Percentiles rank a stretch among this genome's conserved stretches.
These are phyloP conservation scores for Oikopleura dioica DNA, from an alignment of 23 tunicate species.

Conservation along the genomic window DNA sequence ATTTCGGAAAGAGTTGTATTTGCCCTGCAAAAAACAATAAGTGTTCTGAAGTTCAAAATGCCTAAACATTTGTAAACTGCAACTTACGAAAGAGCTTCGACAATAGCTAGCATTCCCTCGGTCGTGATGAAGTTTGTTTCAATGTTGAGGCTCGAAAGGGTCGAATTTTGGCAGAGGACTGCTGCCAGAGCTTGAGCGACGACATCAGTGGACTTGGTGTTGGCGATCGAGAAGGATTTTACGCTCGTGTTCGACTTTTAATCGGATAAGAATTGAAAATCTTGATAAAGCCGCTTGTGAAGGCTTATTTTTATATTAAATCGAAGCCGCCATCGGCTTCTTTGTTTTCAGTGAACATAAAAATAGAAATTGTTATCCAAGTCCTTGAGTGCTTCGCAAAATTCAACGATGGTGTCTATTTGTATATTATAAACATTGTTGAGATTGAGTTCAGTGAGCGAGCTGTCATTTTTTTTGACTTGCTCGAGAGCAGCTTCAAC, in stretches of 20 bases:
- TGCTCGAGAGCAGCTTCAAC: slow-evolving; percentile 36
- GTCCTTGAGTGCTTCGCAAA: slow-evolving; percentile 46
- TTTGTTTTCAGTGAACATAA: too few species aligned
- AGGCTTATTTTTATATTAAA: too few species aligned
- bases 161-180: slow-evolving; percentile 19
- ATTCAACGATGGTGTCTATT: slow-evolving; percentile 49
- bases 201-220: slow-evolving; percentile 39
- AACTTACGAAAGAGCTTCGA: slow-evolving; percentile 35
- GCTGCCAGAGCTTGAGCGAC: slow-evolving; percentile 48
- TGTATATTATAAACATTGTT: slow-evolving; percentile 74
- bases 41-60: too few species aligned
- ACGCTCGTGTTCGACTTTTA: slow-evolving; percentile 34
- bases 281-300: too few species aligned
- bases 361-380: too few species aligned
- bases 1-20: too few species aligned
- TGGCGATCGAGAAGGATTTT: slow-evolving; percentile 32
- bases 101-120: slow-evolving; percentile 40
- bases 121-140: slow-evolving; percentile 62
- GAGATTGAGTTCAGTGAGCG: slow-evolving; percentile 38
- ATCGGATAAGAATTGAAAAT: too few species aligned
- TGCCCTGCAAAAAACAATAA: too few species aligned
- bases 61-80: too few species aligned
- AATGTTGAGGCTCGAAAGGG: slow-evolving; percentile 24
- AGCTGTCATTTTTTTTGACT: slow-evolving; percentile 33
- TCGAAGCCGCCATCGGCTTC: too few species aligned